Base-by-base conservation (phyloP, 1,140 invertebrate genomes). In the Diorhabda elongata region DNA sequence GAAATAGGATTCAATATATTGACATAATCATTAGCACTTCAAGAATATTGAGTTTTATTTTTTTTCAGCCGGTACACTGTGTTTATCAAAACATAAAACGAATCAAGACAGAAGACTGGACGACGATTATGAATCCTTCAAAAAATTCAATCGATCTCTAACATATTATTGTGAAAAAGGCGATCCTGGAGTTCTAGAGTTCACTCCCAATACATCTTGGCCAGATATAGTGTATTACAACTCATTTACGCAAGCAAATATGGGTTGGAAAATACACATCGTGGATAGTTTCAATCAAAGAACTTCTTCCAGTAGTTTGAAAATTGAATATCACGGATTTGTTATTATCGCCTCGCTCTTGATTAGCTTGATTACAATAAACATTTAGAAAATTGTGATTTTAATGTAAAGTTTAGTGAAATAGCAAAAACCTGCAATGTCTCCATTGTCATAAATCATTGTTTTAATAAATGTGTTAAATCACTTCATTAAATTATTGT, bases 201-300 rank as follows among this genome's bases (percentile, higher is more conserved):
- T 97, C 3, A 92, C 92, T 3, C 96, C 96, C 2, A 96, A 97
- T 79, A 88, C 90, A 8, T 89, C 92, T 0, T 97, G 94, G 92
- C 95, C 96, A 0, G 94, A 97, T 80, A 85, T 88, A 6, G 93
- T 98, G 11, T 98, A 97, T 82, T 98, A 97, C 79, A 93, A 96
- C 82, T 96, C 93, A 63, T 97, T 94, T 81, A 94, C 92, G 0
- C 93, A 95, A 71, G 86, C 89, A 2, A 93, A 95, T 76, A 95
- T 96, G 92, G 94, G 94, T 41, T 94, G 91, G 89, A 93, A 92
- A 81, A 93, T 96, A 72, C 88, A 92, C 73, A 87, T 96, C 41
- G 87, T 96, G 0, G 93, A 96, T 74, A 86, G 84, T 71, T 91
- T 88, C 71, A 74, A 72, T 67, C 70, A 72, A 59, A 62, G 71